Evolutionary conservation across 2,113 vertebrate species (phyloP), one percentile per base, ranked within the genome.

Genomic region (Solenodon paradoxus): DNA sequence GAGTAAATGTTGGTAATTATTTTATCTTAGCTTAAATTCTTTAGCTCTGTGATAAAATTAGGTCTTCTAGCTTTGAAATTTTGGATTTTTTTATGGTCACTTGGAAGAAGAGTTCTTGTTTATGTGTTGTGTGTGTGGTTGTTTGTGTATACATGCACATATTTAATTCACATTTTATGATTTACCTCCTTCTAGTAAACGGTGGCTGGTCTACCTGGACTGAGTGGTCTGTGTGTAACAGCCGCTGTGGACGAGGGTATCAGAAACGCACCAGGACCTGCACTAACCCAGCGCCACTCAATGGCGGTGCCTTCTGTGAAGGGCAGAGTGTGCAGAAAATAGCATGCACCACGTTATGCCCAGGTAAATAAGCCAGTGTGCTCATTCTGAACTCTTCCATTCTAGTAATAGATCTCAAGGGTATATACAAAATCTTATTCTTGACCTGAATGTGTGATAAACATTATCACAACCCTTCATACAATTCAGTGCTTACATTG

Each of bases 151-250:
- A 4, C 9, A 28, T 7, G 7, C 16, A 35, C 9, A 30, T 11
- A 0, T 55, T 40, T 89, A 80, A 94, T 20, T 19, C 15, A n/a
- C 22, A 9, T 7, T 93, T 55, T 80, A 13, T 53, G n/a, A 1
- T 88, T 59, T 96, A 26, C 96, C 38, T 84, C 35, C 94, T 81
- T 97, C 92, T 97, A 99, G 99, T 99, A 79, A 99, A 99, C 0
- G 99, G 99, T 1, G 99, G 99, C 82, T 99, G 99, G 99, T 99
- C 99, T 0, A 99, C 99, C 0, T 99, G 99, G 99, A 99, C 99
- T 0, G 99, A 99, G 97, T 99, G 99, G 99, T 99, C 99, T 0
- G 98, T 98, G 68, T 99, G 99, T 42, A 99, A 99, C 96, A 99
- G 99, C 95, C 99, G 99, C 26, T 99, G 99, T 15, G 99, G 99